Evolutionary conservation across 1,140 invertebrate species (phyloP).

Genomic region (Drosophila nebulosa): DNA sequence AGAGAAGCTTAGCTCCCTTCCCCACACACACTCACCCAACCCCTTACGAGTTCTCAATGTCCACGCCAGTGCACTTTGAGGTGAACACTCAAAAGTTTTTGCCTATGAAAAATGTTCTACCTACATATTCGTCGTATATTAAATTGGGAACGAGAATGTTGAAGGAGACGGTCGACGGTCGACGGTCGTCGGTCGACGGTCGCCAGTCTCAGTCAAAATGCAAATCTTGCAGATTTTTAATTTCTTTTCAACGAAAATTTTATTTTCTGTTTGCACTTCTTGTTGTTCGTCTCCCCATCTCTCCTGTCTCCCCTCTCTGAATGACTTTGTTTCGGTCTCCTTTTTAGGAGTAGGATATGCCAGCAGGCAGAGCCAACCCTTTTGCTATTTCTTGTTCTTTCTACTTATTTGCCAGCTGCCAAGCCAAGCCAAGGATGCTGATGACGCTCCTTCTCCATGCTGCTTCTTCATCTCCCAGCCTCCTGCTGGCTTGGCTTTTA

Average conservation of each 20-base stretch:
- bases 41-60: constrained; percentile 46
- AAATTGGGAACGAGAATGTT: constrained; percentile 10
- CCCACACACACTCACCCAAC: background rate
- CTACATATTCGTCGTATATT: constrained; percentile 45
- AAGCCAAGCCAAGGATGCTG: constrained; percentile 40
- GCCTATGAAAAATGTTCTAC: background rate
- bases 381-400: constrained; percentile 46
- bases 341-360: constrained; percentile 9
- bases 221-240: constrained; percentile 80
- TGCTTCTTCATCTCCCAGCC: background rate
- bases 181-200: too few relatives aligned
- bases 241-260: constrained; percentile 79
- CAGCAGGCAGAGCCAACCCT: constrained; percentile 57
- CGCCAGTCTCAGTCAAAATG: constrained; percentile 61
- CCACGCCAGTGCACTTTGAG: constrained; percentile 73
- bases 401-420: constrained; percentile 44
- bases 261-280: constrained; percentile 79
- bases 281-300: constrained; percentile 38
- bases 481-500: constrained; percentile 46
- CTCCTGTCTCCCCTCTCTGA: background rate
- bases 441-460: constrained; percentile 9
- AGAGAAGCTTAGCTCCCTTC: constrained; percentile 9
- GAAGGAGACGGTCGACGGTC: constrained; percentile 10
- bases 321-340: background rate
- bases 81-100: constrained; percentile 73